These are phyloP conservation scores for Cynopterus brachyotis DNA, from an alignment of 2,113 vertebrate genomes.

Conservation along the genomic window DNA sequence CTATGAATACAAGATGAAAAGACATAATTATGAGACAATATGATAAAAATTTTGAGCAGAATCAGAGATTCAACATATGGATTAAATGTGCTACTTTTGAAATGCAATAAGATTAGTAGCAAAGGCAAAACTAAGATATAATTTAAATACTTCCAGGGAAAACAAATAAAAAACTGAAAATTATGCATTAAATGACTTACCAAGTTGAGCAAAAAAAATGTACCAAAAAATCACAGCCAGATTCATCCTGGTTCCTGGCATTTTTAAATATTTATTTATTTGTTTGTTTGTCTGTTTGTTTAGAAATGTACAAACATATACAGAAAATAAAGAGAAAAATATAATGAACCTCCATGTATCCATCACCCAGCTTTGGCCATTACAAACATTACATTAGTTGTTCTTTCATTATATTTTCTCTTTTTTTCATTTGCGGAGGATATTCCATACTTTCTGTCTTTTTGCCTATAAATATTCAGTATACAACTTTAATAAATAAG, in stretches of 20 bases:
- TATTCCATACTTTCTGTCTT: not conserved
- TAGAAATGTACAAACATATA: not conserved
- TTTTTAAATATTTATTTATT: not conserved
- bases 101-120: not conserved
- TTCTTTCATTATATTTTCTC: not conserved
- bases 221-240: not conserved
- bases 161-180: not conserved
- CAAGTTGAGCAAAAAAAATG: not conserved
- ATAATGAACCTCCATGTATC: not conserved
- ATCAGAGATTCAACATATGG: not conserved
- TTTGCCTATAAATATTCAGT: not conserved
- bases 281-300: not conserved
- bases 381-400: not conserved
- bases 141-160: not conserved
- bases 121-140: conserved; percentile 24
- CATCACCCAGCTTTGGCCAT: not conserved
- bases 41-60: conserved; percentile 29
- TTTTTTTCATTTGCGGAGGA: not conserved
- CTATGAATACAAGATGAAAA: not conserved
- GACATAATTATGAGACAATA: not conserved
- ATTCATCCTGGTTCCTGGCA: not conserved
- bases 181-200: not conserved
- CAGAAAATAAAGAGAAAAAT: not conserved
- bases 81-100: not conserved
- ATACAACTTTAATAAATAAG: not conserved